These are phyloP conservation scores for Bovichtus diacanthus DNA, from an alignment of 2,797 vertebrate species.

Conservation along the genomic window DNA sequence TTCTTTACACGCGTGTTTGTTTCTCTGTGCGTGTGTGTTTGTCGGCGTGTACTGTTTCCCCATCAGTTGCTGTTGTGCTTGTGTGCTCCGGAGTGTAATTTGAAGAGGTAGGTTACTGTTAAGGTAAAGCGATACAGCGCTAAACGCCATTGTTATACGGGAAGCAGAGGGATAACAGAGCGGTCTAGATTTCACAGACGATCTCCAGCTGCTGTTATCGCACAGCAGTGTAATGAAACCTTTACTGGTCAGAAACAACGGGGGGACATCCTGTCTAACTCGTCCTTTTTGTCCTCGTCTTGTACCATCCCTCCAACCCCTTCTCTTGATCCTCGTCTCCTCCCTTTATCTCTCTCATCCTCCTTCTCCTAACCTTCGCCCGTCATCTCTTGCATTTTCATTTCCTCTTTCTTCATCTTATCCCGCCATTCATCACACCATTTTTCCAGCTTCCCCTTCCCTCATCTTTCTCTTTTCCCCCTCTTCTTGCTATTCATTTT, in stretches of 20 bases:
- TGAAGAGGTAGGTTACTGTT: constrained; percentile 77
- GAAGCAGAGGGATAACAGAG: constrained; percentile 73
- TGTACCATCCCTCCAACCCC: constrained; percentile 12
- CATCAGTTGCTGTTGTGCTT: constrained; percentile 59
- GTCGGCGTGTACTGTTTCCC: constrained; percentile 46
- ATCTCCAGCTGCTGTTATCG: constrained; percentile 74
- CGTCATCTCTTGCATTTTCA: constrained; percentile 17
- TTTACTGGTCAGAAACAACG: constrained; percentile 55
- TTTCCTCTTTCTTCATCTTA: constrained; percentile 34
- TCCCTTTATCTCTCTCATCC: constrained; percentile 31
- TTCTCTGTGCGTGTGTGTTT: background rate
- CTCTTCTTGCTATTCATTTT: constrained; percentile 7
- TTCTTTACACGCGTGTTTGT: background rate
- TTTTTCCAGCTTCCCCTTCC: constrained; percentile 15
- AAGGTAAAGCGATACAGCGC: constrained; percentile 77
- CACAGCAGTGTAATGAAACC: constrained; percentile 68
- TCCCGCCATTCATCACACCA: constrained; percentile 18
- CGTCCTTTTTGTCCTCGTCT: constrained; percentile 36
- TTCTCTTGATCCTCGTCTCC: constrained; percentile 27
- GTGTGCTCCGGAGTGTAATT: constrained; percentile 63
- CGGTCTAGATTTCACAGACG: constrained; percentile 74
- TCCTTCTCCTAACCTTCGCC: constrained; percentile 45
- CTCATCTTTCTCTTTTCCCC: background rate
- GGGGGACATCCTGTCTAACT: constrained; percentile 39
- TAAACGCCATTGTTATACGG: constrained; percentile 70